Evolutionary conservation across 2,888 invertebrate genomes (phyloP), one percentile per base, ranked within the genome.

Genomic region (Ashinkailepas kermadecensis): DNA sequence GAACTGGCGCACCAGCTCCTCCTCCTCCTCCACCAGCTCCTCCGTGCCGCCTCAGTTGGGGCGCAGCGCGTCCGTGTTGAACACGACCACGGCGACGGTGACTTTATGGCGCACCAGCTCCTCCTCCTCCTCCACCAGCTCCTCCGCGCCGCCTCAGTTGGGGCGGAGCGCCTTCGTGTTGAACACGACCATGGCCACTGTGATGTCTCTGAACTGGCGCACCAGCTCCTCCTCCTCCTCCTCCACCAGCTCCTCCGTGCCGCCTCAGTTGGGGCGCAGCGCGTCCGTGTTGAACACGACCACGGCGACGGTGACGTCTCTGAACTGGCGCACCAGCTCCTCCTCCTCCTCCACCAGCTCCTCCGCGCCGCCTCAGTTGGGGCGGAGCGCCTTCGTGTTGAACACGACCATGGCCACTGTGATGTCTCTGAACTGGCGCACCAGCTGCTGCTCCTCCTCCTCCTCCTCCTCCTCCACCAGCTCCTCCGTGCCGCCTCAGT

Each of bases 271-370:
- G 58, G 58, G 92, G 84, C 92, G 89, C 83, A 94, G 88, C 87
- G 91, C 94, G 86, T 95, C 94, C 0, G 94, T 91, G 88, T 99
- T 95, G 88, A 99, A 97, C 87, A 94, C 97, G 39, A 96, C 91
- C 80, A 99, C 93, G 11, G 95, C 95, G 62, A 98, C 93, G 0
- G 98, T 96, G 84, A 99, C 99, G 88, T 99, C 99, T 91, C 99
- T 91, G 88, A 96, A 97, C 86, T 93, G 91, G 83, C 97, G 91
- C 65, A 95, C 94, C 25, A 95, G 92, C 86, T 95, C 94, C 81
- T 93, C 92, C 0, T 97, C 93, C 85, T 97, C 88, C 70, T 95
- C 94, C 81, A 98, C 89, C 86, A 95, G 90, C 85, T 95, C 94
- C 39, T 39, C 23, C n/a, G n/a, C 21, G 8, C 21, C 64, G 21